Evolutionary conservation across 30 jellyfish, hydroid and myxozoan species (phyloP).

Genomic region (Kudoa iwatai): DNA sequence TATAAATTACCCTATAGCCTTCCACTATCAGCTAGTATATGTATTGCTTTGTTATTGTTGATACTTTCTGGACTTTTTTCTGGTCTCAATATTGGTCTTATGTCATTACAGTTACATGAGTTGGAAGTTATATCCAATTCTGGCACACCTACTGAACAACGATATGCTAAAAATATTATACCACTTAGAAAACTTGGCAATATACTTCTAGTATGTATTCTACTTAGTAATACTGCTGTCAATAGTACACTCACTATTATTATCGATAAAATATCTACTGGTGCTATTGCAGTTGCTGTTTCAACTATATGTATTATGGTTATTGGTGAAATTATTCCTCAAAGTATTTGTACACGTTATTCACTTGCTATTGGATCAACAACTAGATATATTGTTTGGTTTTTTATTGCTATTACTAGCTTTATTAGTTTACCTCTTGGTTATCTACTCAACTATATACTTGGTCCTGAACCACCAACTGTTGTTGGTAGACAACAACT

Average conservation of each 20-base stretch:
- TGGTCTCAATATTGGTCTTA: conserved; percentile 55
- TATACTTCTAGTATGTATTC: conserved; percentile 25
- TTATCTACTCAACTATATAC: conserved; percentile 26
- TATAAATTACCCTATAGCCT: too few species aligned
- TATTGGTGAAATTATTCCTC: conserved; percentile 82
- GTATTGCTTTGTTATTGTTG: conserved; percentile 13
- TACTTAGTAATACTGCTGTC: conserved; percentile 59
- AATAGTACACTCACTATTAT: conserved; percentile 38
- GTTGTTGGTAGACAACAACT: conserved; percentile 42
- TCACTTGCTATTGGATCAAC: conserved; percentile 78
- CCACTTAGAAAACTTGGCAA: conserved; percentile 70
- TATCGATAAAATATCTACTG: conserved; percentile 60
- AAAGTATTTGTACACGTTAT: conserved; percentile 76
- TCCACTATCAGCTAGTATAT: too few species aligned
- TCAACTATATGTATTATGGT: conserved; percentile 65
- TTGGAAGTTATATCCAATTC: conserved; percentile 22
- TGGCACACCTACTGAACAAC: conserved; percentile 24
- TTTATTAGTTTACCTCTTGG: conserved; percentile 47
- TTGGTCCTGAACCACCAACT: conserved; percentile 60
- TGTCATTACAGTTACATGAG: conserved; percentile 42
- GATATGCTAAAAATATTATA: conserved; percentile 18
- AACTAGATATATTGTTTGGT: conserved; percentile 19
- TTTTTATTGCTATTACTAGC: conserved; percentile 31
- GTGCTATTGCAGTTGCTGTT: conserved; percentile 55
- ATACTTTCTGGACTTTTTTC: conserved; percentile 51